Evolutionary conservation across 1,140 invertebrate genomes (phyloP), one percentile per base, ranked within the genome.

Genomic region (Drosophila pandora): DNA sequence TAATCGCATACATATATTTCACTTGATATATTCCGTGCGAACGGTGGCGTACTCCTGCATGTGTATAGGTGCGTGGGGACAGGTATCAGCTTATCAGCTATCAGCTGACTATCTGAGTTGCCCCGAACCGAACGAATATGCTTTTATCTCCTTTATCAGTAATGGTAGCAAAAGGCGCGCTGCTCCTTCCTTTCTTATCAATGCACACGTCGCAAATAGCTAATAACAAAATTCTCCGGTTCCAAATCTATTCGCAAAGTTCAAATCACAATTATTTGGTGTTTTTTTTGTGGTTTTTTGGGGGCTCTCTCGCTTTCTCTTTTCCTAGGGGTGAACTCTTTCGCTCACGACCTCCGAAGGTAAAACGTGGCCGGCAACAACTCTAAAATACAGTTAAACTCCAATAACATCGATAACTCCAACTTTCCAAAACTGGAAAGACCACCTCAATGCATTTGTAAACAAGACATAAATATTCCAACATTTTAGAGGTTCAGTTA

Each of bases 121-220:
- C 70, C 58, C 34, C 69, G 50, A 25, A 61, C 13, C 58, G 32
- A 49, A 7, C 56, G 28, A 59, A 22, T 43, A 22, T 8, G 17
- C 34, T 52, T 55, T 73, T 74, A 65, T 52, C 48, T 74, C 47
- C 22, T 47, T 71, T 76, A 67, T 67, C 60, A 67, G 25, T 53
- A 67, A 21, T 53, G 41, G 50, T 52, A 32, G 37, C 8, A 17
- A 13, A 43, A 47, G 43, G 28, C 43, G 56, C 21, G 17, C 43
- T 47, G 2, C 12, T 28, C 7, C 13, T 34, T 17, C 28, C 25
- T 34, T 17, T 22, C 25, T 32, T 67, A 67, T 62, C 72, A 76
- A 76, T 76, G 73, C 73, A 76, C 62, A 75, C 70, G 71, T 75
- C 60, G 45, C 30, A 47, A 53, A 68, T 69, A 70, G 56, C 56